phyloP scores from a whole-genome alignment of 2,888 invertebrate genomes.

The Caenorhabditis japonica region DNA sequence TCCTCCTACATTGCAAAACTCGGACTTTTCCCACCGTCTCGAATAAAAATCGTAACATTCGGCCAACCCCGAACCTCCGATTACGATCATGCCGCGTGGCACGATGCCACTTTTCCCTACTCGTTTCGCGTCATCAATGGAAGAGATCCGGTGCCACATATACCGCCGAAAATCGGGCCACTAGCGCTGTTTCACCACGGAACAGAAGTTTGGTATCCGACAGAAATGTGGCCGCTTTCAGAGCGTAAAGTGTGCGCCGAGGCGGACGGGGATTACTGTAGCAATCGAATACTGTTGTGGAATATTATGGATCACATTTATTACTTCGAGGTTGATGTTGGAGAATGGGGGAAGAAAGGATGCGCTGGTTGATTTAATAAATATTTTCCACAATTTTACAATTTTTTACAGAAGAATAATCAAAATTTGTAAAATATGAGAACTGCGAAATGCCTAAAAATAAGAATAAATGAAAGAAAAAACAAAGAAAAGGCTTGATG shows the following conservation, averaged over 20 bases:
- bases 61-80: slow-evolving; percentile 64
- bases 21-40: slow-evolving; percentile 24
- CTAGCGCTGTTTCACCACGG: slow-evolving; percentile 56
- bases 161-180: slow-evolving; percentile 53
- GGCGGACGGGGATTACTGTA: slow-evolving; percentile 32
- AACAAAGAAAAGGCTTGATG: too few relatives aligned
- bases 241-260: slow-evolving; percentile 17
- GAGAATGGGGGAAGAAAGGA: slow-evolving; percentile 14
- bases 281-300: slow-evolving; percentile 24
- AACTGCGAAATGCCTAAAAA: too few relatives aligned
- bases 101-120: slow-evolving; percentile 56
- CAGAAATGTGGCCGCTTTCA: slow-evolving; percentile 35
- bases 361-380: too few relatives aligned
- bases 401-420: too few relatives aligned
- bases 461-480: too few relatives aligned
- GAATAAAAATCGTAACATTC: slow-evolving; percentile 59
- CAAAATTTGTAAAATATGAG: too few relatives aligned
- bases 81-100: slow-evolving; percentile 50
- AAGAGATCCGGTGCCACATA: slow-evolving; percentile 57
- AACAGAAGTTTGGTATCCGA: slow-evolving; percentile 51
- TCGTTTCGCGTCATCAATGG: slow-evolving; percentile 58
- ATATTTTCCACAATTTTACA: too few relatives aligned
- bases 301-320: slow-evolving; percentile 33
- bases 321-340: slow-evolving; percentile 32
- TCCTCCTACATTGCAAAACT: slow-evolving; percentile 53